phyloP scores from a whole-genome alignment of 1,140 invertebrate genomes.

The Nasonia longicornis region DNA sequence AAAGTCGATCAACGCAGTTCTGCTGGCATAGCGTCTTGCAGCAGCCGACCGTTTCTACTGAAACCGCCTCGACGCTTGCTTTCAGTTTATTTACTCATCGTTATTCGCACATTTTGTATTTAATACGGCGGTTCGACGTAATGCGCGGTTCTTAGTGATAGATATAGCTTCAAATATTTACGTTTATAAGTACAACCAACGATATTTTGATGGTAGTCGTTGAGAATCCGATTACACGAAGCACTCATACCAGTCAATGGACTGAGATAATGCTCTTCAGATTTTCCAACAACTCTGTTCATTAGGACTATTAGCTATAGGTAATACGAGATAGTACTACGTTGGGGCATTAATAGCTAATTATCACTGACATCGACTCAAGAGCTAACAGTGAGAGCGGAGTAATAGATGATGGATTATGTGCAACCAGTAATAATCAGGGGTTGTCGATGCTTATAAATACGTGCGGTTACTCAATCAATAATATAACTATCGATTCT shows the following conservation, averaged over 20 bases:
- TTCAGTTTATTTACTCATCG: too few species aligned
- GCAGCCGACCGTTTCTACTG: neutral
- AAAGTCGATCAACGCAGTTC: too few species aligned
- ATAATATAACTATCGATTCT: too few species aligned
- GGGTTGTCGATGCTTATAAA: neutral
- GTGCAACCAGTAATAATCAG: constrained; percentile 27
- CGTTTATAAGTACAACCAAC: too few species aligned
- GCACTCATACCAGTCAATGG: neutral
- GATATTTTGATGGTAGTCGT: neutral
- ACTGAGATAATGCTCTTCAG: constrained; percentile 11
- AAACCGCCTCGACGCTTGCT: neutral
- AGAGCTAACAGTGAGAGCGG: constrained; percentile 31
- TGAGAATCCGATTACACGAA: constrained; percentile 21
- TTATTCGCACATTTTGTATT: neutral
- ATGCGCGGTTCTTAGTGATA: too few species aligned
- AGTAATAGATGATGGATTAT: constrained; percentile 29
- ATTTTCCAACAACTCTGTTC: constrained; percentile 26
- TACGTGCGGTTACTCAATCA: too few species aligned
- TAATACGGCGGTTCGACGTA: too few species aligned
- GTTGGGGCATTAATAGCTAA: constrained; percentile 37
- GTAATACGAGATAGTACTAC: constrained; percentile 1
- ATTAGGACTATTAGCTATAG: constrained; percentile 35
- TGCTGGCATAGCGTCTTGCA: neutral
- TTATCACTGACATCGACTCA: constrained; percentile 31
- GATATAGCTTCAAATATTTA: too few species aligned